A percentile compares a stretch with the other conserved stretches of the same genome.
Evolutionary conservation across 2,113 vertebrate species (phyloP).

Genomic region (Ursus arctos): DNA sequence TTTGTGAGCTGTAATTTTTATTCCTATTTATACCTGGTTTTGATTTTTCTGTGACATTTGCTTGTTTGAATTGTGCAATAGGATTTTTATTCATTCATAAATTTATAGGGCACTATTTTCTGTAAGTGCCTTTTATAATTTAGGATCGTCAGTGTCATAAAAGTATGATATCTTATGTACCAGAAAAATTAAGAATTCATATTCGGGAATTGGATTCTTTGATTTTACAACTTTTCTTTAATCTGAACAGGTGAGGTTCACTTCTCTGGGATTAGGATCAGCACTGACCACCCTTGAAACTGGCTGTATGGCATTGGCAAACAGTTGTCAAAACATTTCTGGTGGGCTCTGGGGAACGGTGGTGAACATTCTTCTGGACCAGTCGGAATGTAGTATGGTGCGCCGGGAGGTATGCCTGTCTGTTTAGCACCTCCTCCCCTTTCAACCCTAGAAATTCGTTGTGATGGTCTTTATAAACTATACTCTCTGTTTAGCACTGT

Average conservation of each 20-base stretch:
- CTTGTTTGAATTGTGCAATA: neutral
- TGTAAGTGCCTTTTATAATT: neutral
- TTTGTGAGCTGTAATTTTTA: neutral
- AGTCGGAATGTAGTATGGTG: slow-evolving; percentile 96
- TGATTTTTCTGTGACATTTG: slow-evolving; percentile 26
- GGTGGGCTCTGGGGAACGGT: slow-evolving; percentile 97
- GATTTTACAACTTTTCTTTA: neutral
- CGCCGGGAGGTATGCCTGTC: slow-evolving; percentile 93
- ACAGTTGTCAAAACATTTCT: slow-evolving; percentile 98
- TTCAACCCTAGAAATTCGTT: neutral
- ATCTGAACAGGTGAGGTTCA: slow-evolving; percentile 93
- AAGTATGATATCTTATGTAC: neutral
- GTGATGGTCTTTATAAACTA: neutral
- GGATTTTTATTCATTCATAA: neutral
- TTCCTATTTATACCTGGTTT: neutral
- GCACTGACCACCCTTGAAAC: slow-evolving; percentile 93
- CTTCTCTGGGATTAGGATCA: slow-evolving; percentile 94
- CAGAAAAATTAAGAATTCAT: neutral
- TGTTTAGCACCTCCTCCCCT: neutral
- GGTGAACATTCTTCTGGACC: slow-evolving; percentile 96
- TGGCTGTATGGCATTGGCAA: slow-evolving; percentile 93
- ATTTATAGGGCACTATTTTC: neutral
- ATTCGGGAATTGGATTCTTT: neutral
- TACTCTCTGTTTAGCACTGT: neutral
- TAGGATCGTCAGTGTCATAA: neutral